phyloP scores from a whole-genome alignment of 2,113 vertebrate genomes.

The Cynopterus brachyotis region DNA sequence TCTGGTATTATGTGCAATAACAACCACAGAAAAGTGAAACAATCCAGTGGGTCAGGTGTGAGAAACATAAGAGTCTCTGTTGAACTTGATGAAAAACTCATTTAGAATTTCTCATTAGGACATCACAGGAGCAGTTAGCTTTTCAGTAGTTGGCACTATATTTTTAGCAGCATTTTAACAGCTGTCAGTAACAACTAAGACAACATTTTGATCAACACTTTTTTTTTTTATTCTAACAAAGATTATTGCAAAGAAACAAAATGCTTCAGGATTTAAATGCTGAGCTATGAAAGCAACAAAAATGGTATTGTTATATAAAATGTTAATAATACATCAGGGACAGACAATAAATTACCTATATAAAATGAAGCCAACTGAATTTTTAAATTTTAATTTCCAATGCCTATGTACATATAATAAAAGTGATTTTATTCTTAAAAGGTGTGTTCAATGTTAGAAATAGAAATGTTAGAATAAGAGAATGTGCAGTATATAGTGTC shows the following conservation, averaged over 20 bases:
- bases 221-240: conserved; percentile 75
- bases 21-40: conserved; percentile 60
- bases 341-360: conserved; percentile 11
- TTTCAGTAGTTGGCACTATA: conserved; percentile 82
- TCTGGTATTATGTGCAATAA: conserved; percentile 23
- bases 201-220: conserved; percentile 78
- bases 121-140: conserved; percentile 79
- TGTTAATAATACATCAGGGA: not conserved
- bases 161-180: conserved; percentile 87
- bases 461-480: conserved; percentile 51
- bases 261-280: conserved; percentile 66
- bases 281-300: conserved; percentile 54
- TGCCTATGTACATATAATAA: not conserved
- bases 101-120: conserved; percentile 79
- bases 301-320: conserved; percentile 44
- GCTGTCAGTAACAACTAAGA: conserved; percentile 84
- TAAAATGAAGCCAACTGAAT: not conserved
- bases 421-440: conserved; percentile 28
- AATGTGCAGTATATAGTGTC: conserved; percentile 49
- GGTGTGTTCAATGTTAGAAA: conserved; percentile 48
- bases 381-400: conserved; percentile 44
- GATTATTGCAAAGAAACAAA: conserved; percentile 74
- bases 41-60: conserved; percentile 41
- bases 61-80: conserved; percentile 68
- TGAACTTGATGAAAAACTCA: conserved; percentile 72